Evolutionary conservation across 2,888 invertebrate genomes (phyloP), one percentile per base, ranked within the genome.

Genomic region (Fragum whitleyi): DNA sequence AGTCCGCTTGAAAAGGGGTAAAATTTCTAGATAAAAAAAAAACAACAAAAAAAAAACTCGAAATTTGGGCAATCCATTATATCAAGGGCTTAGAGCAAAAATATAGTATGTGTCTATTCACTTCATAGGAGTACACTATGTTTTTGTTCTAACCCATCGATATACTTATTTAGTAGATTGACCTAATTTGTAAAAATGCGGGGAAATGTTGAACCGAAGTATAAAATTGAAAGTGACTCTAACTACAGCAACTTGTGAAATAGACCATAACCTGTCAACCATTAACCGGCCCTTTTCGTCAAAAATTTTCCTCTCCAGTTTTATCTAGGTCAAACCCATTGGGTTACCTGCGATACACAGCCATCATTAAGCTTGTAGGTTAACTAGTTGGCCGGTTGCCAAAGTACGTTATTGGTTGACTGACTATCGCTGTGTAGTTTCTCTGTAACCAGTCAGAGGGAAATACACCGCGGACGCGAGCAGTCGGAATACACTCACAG

Each of bases 191-290:
- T 36, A 36, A 36, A 36, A 36, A 36, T 36, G n/a, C n/a, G n/a
- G n/a, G n/a, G n/a, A n/a, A n/a, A n/a, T n/a, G n/a, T n/a, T n/a
- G 32, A 36, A 36, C 9, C 9, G 5, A 36, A 9, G 32, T 36
- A 36, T 36, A 47, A 47, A 47, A 47, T 42, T 65, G 65, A 65
- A 65, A 65, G 16, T 7, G 65, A 26, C 42, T 65, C 36, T 65
- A 65, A 65, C 21, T 42, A 47, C 5, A 2, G 47, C 19, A 42
- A 26, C 65, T 68, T 28, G 39, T 67, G 82, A 79, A 79, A 76
- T 79, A 42, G 82, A 73, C 82, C 79, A 77, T 82, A 82, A 79
- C 51, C 79, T 77, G 82, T 82, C 79, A 74, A 82, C 79, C 72
- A 47, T 71, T 72, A 42, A 67, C 68, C 61, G 78, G 76, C 72